phyloP scores from a whole-genome alignment of 2,797 vertebrate genomes.

The Pangasius larnaudii region DNA sequence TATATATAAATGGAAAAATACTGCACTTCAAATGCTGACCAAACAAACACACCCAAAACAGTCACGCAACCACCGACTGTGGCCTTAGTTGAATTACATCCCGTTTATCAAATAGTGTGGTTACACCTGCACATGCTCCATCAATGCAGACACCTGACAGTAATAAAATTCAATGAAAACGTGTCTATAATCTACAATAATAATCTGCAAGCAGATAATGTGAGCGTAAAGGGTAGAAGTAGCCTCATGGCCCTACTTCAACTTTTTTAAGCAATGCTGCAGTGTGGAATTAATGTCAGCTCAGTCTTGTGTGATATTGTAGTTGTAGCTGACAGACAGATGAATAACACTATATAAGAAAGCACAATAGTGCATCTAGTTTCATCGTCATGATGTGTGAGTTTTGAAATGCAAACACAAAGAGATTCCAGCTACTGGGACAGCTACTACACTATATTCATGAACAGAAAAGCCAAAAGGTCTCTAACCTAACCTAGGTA shows the following conservation, averaged over 20 bases:
- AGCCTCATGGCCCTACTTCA: background rate
- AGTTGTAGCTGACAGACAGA: background rate
- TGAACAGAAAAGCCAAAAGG: background rate
- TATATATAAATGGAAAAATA: conserved; percentile 3
- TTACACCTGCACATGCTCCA: background rate
- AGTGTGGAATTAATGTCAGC: background rate
- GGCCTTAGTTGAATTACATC: background rate
- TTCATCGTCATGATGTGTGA: background rate
- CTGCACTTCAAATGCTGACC: conserved; percentile 15
- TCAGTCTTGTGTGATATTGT: background rate
- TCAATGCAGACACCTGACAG: background rate
- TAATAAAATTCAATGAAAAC: background rate
- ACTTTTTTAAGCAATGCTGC: background rate
- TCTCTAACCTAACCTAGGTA: background rate
- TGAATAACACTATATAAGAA: background rate
- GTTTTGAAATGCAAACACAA: background rate
- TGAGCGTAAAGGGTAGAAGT: background rate
- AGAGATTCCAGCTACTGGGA: background rate
- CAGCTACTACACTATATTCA: background rate
- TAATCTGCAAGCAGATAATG: background rate
- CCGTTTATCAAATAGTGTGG: background rate
- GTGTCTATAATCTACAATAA: background rate
- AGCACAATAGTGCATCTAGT: background rate
- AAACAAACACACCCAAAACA: conserved; percentile 38
- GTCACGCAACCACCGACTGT: background rate